A percentile compares a stretch with the other conserved stretches of the same genome.
phyloP scores from a whole-genome alignment of 2,797 vertebrate species.

The Discoglossus pictus region DNA sequence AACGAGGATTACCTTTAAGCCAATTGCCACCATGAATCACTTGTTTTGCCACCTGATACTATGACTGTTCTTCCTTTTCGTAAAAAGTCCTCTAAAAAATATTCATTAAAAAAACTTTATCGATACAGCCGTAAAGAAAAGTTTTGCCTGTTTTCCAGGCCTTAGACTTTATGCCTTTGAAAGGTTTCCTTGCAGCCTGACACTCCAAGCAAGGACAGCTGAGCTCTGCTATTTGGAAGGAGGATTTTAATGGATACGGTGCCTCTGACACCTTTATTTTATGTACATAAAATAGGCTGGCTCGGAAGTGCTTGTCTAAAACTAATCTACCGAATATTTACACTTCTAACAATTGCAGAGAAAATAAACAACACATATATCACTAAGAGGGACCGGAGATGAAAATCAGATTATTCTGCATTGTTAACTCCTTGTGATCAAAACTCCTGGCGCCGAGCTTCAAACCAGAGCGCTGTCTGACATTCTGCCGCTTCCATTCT shows the following conservation, averaged over 20 bases:
- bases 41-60: too few relatives aligned
- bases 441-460: too few relatives aligned
- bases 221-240: conserved; percentile 9
- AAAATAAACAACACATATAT: conserved; percentile 33
- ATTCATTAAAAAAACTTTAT: too few relatives aligned
- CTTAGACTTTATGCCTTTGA: conserved; percentile 12
- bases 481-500: too few relatives aligned
- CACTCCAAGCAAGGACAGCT: conserved; percentile 19
- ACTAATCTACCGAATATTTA: conserved; percentile 36
- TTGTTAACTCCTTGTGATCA: conserved; percentile 12
- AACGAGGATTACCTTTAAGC: too few relatives aligned
- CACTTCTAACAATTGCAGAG: conserved; percentile 27
- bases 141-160: not conserved
- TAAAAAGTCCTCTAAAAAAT: too few relatives aligned
- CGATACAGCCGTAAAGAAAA: too few relatives aligned
- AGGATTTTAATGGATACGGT: conserved; percentile 11
- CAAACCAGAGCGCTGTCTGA: too few relatives aligned
- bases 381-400: not conserved
- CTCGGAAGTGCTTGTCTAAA: conserved; percentile 27
- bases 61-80: too few relatives aligned
- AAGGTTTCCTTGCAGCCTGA: not conserved
- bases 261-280: conserved; percentile 23
- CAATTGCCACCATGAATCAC: too few relatives aligned
- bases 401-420: not conserved
- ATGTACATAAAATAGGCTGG: conserved; percentile 22